Evolutionary conservation across 2,797 vertebrate species (phyloP).

Genomic region (Sphenopsis melanotis): DNA sequence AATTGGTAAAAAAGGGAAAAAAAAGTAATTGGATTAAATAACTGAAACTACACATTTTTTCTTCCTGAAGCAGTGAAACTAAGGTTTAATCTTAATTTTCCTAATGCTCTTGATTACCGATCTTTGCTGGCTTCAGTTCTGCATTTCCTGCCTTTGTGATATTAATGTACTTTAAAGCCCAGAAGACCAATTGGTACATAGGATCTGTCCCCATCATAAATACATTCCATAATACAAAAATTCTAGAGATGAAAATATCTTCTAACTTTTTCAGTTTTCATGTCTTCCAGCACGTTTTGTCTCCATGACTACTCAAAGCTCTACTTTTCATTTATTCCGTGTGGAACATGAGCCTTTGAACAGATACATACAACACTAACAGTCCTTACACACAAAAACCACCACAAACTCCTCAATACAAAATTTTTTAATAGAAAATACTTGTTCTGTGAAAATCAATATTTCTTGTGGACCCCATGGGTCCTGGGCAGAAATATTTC

Average conservation of each 20-base stretch:
- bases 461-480: not conserved
- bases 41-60: not conserved
- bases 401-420: not conserved
- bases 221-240: not conserved
- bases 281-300: not conserved
- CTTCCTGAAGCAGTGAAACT: not conserved
- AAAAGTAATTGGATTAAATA: not conserved
- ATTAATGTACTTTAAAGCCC: not conserved
- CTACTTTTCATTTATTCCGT: not conserved
- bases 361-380: not conserved
- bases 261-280: not conserved
- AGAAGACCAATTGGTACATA: not conserved
- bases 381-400: not conserved
- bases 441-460: not conserved
- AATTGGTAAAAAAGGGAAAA: not conserved
- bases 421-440: not conserved
- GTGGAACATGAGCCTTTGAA: not conserved
- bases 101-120: not conserved
- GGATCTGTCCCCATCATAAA: not conserved
- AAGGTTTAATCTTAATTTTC: not conserved
- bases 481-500: not conserved
- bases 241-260: not conserved
- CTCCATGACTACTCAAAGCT: constrained; percentile 17
- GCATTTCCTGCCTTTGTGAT: not conserved
- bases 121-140: not conserved